Conservation (phyloP, 2,888 invertebrate genomes). For the Peribatodes rhomboidaria region DNA sequence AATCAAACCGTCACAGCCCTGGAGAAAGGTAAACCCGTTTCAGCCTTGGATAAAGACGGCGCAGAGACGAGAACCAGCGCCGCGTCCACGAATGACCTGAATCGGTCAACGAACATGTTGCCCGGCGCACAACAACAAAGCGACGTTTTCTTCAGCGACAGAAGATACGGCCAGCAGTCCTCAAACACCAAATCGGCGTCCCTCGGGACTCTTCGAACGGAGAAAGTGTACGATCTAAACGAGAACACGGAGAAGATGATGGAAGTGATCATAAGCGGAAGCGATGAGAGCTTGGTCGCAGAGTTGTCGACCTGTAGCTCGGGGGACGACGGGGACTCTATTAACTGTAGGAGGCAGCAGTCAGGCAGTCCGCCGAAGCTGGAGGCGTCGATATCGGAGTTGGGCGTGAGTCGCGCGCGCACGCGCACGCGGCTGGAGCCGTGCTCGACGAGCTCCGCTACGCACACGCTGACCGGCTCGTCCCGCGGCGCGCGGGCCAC, state of each 20-base stretch:
- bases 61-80: conserved; percentile 55
- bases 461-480: conserved; percentile 57
- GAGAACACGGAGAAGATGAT: conserved; percentile 74
- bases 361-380: conserved; percentile 71
- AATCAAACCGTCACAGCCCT: no score
- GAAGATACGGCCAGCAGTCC: conserved; percentile 44
- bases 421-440: conserved; percentile 46
- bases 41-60: conserved; percentile 43
- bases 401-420: conserved; percentile 58
- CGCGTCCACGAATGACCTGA: conserved; percentile 58
- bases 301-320: conserved; percentile 34
- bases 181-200: conserved; percentile 60
- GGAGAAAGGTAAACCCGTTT: not conserved
- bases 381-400: conserved; percentile 70
- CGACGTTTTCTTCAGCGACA: conserved; percentile 55
- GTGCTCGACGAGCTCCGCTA: conserved; percentile 66
- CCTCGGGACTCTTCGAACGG: conserved; percentile 60
- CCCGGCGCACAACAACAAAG: conserved; percentile 59
- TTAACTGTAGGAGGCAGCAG: conserved; percentile 42
- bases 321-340: conserved; percentile 34
- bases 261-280: conserved; percentile 69
- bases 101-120: conserved; percentile 29
- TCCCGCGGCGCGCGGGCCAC: conserved; percentile 48
- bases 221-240: conserved; percentile 75
- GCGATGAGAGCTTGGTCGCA: conserved; percentile 54